Base-by-base conservation (phyloP, 1,140 invertebrate genomes). In the Neuroterus valhalla region DNA sequence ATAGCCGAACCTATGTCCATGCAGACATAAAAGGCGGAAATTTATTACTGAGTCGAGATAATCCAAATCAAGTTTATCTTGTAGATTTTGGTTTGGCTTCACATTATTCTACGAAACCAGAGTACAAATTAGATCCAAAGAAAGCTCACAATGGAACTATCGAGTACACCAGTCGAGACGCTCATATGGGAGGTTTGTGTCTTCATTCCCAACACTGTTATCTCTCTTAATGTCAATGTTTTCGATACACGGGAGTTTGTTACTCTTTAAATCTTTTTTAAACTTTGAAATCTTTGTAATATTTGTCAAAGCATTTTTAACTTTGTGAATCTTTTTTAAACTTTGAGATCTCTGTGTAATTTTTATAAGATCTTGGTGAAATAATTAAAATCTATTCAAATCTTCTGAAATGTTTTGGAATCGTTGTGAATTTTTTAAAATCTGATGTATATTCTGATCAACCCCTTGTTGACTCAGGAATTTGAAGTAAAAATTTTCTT, bases 71-170 rank as follows among this genome's bases (percentile, higher is more conserved):
- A 88, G 93, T 97, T 0, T 98, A 96, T 89, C 90, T 99, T 4
- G 96, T 99, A 0, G 98, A 99, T 91, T 99, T 95, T 92, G 98
- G 98, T 17, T 90, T 99, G 15, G 97, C 97, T 6, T 93, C 93
- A 21, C 93, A 94, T 79, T 97, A 94, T 74, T 91, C 91, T 2
- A 92, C 92, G 4, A 92, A 93, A 77, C 93, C 93, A 42, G 93
- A 95, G 75, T 97, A 95, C 83, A 97, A 96, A 86, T 93, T 94
- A 26, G 96, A 99, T 90, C 94, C 95, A 0, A 96, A 96, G 80
- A 96, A 94, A 86, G 96, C 97, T 73, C 97, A 99, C 85, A 96
- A 99, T 91, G 98, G 98, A 1, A 99, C 98, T 1, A 95, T 98
- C 77, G 97, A 98, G 84, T 99, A 98, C 84, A 96, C 96, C 1